These are phyloP conservation scores for Perognathus longimembris DNA, from an alignment of 2,113 vertebrate species.

Conservation along the genomic window DNA sequence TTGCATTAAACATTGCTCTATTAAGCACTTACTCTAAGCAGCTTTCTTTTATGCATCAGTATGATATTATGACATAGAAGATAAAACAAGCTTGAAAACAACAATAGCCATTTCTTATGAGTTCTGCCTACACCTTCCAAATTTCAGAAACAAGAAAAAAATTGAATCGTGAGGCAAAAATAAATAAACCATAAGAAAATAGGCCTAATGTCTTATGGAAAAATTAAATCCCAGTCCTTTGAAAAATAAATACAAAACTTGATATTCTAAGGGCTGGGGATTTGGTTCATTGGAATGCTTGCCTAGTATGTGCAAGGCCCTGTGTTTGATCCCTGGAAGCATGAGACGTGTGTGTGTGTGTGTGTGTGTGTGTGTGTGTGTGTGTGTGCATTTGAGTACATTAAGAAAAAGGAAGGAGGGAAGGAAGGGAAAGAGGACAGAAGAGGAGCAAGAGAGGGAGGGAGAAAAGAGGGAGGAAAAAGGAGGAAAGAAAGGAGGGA, in stretches of 20 bases:
- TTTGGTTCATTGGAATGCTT: no score
- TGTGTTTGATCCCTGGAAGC: no score
- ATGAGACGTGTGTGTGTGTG: no score
- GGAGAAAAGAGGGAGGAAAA: no score
- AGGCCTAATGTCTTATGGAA: not conserved
- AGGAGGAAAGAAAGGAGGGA: no score
- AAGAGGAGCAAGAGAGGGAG: no score
- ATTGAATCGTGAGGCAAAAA: constrained; percentile 10
- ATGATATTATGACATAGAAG: not conserved
- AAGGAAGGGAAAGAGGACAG: not conserved
- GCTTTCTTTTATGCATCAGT: not conserved
- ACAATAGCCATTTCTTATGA: not conserved
- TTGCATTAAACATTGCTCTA: constrained; percentile 1
- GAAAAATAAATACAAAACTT: not conserved
- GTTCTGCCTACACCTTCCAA: not conserved
- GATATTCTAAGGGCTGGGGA: not conserved
- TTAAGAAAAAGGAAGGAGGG: not conserved
- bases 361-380: no score
- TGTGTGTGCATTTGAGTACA: not conserved
- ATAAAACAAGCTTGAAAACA: not conserved
- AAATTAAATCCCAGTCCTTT: not conserved
- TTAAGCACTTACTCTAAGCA: not conserved
- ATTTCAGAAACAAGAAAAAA: constrained; percentile 44
- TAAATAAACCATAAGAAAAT: not conserved
- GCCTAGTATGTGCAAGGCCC: no score